Base-by-base conservation (phyloP, 2,797 vertebrate genomes). In the Crocidura indochinensis region DNA sequence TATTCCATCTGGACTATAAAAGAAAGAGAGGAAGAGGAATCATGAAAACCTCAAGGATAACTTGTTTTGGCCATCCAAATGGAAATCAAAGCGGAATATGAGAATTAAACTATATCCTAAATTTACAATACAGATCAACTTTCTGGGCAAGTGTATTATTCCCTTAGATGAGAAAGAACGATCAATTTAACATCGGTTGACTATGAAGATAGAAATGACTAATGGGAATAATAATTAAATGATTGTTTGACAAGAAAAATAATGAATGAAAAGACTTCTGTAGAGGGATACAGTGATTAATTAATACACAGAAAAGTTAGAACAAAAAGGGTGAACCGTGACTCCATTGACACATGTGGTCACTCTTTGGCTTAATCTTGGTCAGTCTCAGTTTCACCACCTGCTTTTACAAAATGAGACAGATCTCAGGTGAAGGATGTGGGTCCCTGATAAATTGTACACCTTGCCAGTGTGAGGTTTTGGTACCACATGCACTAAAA, bases 61-160 rank as follows among this genome's bases (percentile, higher is more conserved):
- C 24, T 26, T 26, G 6, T 64, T 73, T 89, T 68, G 90, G 46
- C 64, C 56, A 91, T 68, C 82, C 44, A 87, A 86, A 60, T 46
- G 29, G 47, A 91, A 84, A 79, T 46, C 56, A 89, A 92, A 65
- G 51, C 83, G 31, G 53, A 90, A 82, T 49, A 81, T 69, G 67
- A 90, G 29, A 84, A 74, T 44, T 93, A 80, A 90, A 71, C 53
- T 67, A 1, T 69, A 78, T 91, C 49, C 72, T 83, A 26, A 89
- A 76, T 77, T 60, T 93, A 22, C 11, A 87, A 83, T 88, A 15
- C 29, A 94, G 88, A 75, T 82, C 81, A 93, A 87, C 71, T 92
- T 91, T 85, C 53, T 26, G 46, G 56, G 49, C 62, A 88, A 81
- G 71, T 60, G 22, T 84, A 79, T 29, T 84, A 87, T 75, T 88